A percentile compares a stretch with the other conserved stretches of the same genome.
These are phyloP conservation scores for Autographa pulchrina DNA, from an alignment of 2,888 invertebrate species.

Conservation along the genomic window DNA sequence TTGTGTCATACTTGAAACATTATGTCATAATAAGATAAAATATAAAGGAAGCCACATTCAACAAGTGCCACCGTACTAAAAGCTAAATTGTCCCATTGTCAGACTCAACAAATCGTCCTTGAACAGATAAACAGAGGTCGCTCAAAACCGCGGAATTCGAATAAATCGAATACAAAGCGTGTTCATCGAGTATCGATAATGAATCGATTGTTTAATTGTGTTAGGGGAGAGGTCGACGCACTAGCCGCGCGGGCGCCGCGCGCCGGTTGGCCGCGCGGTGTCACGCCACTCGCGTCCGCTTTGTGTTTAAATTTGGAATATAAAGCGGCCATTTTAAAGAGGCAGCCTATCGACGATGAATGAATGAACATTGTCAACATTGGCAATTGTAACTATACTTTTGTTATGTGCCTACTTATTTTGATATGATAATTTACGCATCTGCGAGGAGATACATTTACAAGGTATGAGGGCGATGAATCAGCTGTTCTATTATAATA, in stretches of 20 bases:
- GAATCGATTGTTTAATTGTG: conserved; percentile 60
- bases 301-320: conserved; percentile 84
- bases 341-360: conserved; percentile 55
- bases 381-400: conserved; percentile 32
- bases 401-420: conserved; percentile 30
- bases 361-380: conserved; percentile 66
- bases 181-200: conserved; percentile 55
- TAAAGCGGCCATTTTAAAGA: conserved; percentile 67
- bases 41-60: conserved; percentile 19
- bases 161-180: conserved; percentile 42
- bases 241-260: conserved; percentile 67
- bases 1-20: neutral
- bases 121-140: conserved; percentile 29
- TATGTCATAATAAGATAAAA: neutral
- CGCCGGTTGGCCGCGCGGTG: conserved; percentile 75
- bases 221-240: conserved; percentile 78
- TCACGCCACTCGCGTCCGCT: conserved; percentile 81
- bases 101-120: conserved; percentile 8
- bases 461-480: conserved; percentile 27
- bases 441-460: conserved; percentile 23
- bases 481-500: conserved; percentile 19
- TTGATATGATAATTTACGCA: conserved; percentile 36
- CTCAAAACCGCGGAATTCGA: conserved; percentile 32
- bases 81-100: conserved; percentile 34
- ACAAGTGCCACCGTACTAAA: conserved; percentile 20